Conservation (phyloP, 2,888 invertebrate species). For the Suillia variegata region DNA sequence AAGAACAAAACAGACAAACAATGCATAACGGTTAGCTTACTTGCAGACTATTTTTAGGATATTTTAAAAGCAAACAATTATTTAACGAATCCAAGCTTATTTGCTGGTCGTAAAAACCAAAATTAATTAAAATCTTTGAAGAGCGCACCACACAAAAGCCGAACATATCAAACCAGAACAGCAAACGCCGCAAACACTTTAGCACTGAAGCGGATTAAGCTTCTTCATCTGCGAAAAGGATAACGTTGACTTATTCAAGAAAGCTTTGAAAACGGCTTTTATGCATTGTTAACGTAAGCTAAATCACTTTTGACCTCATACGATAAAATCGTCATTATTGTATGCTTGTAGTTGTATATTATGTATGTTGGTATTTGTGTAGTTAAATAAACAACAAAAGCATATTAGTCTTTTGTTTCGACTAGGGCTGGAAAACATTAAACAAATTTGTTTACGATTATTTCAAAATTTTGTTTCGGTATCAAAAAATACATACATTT, state of each 20-base stretch:
- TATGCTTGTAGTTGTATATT: constrained; percentile 1
- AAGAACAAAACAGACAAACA: background rate
- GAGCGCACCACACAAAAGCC: background rate
- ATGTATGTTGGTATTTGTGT: background rate
- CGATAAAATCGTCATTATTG: background rate
- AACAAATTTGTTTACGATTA: no score
- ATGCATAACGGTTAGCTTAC: no score
- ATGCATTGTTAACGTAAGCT: background rate
- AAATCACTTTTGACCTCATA: background rate
- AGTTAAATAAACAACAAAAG: no score
- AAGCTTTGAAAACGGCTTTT: background rate
- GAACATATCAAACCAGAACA: no score
- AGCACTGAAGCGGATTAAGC: no score
- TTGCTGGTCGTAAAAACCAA: background rate
- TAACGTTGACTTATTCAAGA: no score
- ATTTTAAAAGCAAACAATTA: background rate
- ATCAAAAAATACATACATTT: no score
- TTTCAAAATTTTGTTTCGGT: no score
- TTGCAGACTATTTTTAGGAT: background rate
- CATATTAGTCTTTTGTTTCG: background rate
- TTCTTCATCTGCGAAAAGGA: no score
- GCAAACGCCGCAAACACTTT: no score
- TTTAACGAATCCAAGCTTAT: background rate
- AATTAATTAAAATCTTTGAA: background rate
- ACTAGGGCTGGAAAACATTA: no score